Conservation (phyloP, 2,888 invertebrate species). For the Trissolcus brochymenae region DNA sequence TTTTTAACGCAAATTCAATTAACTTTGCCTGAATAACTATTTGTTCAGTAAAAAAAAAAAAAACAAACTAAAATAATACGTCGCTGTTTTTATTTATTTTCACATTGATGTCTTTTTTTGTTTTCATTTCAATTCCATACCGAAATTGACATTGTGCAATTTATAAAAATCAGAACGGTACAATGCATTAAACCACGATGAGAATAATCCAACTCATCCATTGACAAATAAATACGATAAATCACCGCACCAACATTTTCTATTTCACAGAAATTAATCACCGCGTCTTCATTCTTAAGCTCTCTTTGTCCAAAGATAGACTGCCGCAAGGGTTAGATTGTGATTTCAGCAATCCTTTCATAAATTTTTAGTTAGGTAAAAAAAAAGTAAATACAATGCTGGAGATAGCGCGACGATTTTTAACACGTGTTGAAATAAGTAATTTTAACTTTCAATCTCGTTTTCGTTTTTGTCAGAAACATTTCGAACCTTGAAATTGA, state of each 20-base stretch:
- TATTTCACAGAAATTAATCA: conserved; percentile 44
- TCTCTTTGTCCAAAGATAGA: conserved; percentile 39
- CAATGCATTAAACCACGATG: neutral
- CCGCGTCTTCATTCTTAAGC: conserved; percentile 36
- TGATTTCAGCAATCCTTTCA: conserved; percentile 53
- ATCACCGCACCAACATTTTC: conserved; percentile 15
- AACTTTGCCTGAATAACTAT: neutral
- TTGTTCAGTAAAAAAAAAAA: neutral
- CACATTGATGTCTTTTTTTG: neutral
- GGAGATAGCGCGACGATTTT: no score
- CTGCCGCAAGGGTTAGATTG: conserved; percentile 39
- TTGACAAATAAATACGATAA: conserved; percentile 20
- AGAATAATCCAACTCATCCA: conserved; percentile 3
- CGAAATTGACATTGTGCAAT: no score
- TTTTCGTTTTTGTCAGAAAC: no score
- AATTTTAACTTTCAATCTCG: no score
- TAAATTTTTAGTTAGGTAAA: conserved; percentile 41
- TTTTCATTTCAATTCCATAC: neutral
- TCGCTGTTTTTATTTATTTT: neutral
- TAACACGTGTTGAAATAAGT: neutral
- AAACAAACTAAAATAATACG: no score
- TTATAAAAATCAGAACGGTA: neutral
- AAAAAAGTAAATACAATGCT: conserved; percentile 7
- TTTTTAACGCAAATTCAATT: neutral
- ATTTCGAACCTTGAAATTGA: no score